Percentiles rank a stretch among this genome's conserved stretches.
phyloP scores from a whole-genome alignment of 2,888 invertebrate genomes.

The Ectemnius continuus region DNA sequence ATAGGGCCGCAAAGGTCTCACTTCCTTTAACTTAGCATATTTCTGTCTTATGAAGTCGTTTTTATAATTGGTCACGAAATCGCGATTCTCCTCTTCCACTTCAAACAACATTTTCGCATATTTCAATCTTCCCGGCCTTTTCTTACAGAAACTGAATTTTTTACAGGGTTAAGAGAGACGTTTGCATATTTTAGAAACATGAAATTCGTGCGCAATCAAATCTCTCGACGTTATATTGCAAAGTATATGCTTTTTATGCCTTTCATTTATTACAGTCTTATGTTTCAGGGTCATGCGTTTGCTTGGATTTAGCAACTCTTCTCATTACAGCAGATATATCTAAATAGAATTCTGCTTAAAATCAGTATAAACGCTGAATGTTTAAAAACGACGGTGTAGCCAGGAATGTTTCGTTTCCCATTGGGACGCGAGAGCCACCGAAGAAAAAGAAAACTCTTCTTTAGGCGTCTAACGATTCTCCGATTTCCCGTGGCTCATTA shows the following conservation, averaged over 20 bases:
- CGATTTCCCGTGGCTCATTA: slow-evolving; percentile 62
- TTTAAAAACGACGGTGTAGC: no score
- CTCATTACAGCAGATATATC: neutral
- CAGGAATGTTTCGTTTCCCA: neutral
- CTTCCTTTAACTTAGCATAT: slow-evolving; percentile 22
- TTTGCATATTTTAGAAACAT: no score
- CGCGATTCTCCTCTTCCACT: slow-evolving; percentile 65
- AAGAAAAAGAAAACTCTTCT: neutral
- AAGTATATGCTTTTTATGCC: no score
- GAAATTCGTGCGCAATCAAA: no score
- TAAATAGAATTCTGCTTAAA: neutral
- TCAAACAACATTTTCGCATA: slow-evolving; percentile 60
- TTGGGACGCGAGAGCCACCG: neutral
- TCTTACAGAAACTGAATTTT: no score
- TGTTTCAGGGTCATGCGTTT: neutral
- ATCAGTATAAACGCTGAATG: no score
- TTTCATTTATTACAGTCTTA: no score
- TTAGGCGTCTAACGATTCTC: slow-evolving; percentile 46
- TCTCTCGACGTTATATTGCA: no score
- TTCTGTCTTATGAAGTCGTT: slow-evolving; percentile 55
- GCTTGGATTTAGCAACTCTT: no score
- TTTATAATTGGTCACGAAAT: slow-evolving; percentile 66
- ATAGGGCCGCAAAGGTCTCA: slow-evolving; percentile 32
- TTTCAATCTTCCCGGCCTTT: no score
- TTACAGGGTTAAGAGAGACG: no score